Conservation (phyloP, 1,140 invertebrate genomes). For the Temnothorax curvispinosus region DNA sequence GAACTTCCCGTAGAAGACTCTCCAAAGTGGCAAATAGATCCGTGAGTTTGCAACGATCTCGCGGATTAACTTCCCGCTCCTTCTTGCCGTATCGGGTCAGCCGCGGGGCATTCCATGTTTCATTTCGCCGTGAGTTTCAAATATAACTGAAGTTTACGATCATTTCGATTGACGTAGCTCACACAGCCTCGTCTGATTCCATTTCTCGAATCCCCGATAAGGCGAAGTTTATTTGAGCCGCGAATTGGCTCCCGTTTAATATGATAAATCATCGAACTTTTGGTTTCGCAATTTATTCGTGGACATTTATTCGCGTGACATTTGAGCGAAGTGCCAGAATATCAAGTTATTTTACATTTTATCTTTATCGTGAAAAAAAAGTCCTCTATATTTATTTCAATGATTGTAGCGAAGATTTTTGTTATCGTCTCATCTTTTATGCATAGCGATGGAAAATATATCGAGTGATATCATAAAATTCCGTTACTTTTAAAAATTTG, state of each 20-base stretch:
- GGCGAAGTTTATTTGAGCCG: background rate
- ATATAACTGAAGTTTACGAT: slow-evolving; percentile 53
- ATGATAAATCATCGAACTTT: background rate
- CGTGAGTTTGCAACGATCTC: slow-evolving; percentile 41
- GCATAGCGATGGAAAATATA: background rate
- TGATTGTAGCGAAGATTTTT: background rate
- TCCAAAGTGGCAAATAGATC: slow-evolving; percentile 52
- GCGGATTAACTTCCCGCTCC: slow-evolving; percentile 54
- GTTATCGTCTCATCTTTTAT: background rate
- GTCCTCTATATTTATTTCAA: background rate
- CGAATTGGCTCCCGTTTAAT: slow-evolving; percentile 34
- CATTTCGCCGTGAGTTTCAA: slow-evolving; percentile 56
- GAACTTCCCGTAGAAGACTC: slow-evolving; percentile 18
- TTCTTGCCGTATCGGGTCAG: slow-evolving; percentile 7
- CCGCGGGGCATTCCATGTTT: slow-evolving; percentile 27
- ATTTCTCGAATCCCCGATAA: background rate
- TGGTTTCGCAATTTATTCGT: background rate
- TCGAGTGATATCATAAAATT: background rate
- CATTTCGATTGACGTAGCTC: slow-evolving; percentile 36
- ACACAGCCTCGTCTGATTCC: slow-evolving; percentile 23
- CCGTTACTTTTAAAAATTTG: background rate
- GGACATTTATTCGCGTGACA: background rate
- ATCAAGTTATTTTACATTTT: background rate
- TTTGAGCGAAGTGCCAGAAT: background rate
- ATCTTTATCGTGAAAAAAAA: background rate